Base-by-base conservation (phyloP, 2,113 vertebrate genomes). In the Siniperca chuatsi region DNA sequence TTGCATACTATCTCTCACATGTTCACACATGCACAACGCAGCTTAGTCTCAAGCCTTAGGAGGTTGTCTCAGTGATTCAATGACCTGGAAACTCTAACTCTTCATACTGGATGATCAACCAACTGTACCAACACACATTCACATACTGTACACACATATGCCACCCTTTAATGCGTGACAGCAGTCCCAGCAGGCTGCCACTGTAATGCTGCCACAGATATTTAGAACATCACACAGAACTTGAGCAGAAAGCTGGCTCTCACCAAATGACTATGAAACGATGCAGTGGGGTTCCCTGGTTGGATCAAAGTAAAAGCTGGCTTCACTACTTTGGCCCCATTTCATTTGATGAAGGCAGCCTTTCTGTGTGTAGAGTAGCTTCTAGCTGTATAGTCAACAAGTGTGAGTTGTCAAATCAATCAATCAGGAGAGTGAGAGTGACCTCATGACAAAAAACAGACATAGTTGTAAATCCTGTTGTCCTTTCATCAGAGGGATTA, bases 131-230 rank as follows among this genome's bases (percentile, higher is more conserved):
- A 71, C 46, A 64, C 82, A 67, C 76, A 44, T 13, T 29, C 44
- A 33, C 50, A 68, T 58, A 82, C 33, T 72, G 48, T 75, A 76
- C 70, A 6, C 81, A 82, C 84, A 86, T 70, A 78, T 83, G 71
- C 62, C 54, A 67, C 69, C 42, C 10, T 85, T 67, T 70, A 79
- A 84, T 37, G 83, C 25, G 33, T 87, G 82, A 85, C 73, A 72
- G 58, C 81, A 77, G 50, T 6, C 87, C 57, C 90, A 82, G 86
- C 71, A 69, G 89, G 89, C 46, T 21, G 75, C 75, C 48, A 65
- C 84, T 90, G 44, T 86, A 86, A 73, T 68, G 78, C 82, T 66
- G 78, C 80, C 89, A 91, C 84, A 86, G 75, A 89, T 70, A 86
- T 88, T 89, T 75, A 79, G 61, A 82, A 88, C 77, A 83, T 87